phyloP scores from a whole-genome alignment of 2,113 vertebrate genomes.

The Deroptyus accipitrinus region DNA sequence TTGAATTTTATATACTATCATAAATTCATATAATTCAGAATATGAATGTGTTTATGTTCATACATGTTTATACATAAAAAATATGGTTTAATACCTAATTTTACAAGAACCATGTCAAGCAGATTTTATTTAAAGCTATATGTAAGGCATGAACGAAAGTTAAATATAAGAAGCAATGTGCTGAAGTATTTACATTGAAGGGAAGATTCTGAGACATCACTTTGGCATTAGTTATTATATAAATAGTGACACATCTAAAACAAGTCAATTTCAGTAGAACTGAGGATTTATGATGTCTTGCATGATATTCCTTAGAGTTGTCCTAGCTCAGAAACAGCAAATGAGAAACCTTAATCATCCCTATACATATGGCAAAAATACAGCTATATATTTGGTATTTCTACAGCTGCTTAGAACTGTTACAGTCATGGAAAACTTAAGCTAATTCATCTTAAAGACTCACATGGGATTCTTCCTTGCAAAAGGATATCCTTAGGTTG shows the following conservation, averaged over 20 bases:
- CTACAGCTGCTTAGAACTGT: background rate
- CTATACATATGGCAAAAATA: background rate
- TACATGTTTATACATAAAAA: background rate
- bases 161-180: background rate
- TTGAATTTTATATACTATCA: background rate
- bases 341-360: background rate
- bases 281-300: background rate
- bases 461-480: background rate
- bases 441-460: background rate
- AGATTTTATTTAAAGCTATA: background rate
- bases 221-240: background rate
- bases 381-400: background rate
- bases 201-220: background rate
- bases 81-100: background rate
- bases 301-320: background rate
- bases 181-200: background rate
- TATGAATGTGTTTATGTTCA: background rate
- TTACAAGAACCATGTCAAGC: background rate
- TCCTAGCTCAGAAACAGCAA: background rate
- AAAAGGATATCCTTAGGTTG: background rate
- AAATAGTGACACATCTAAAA: background rate
- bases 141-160: background rate
- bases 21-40: background rate
- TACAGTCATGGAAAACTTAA: background rate
- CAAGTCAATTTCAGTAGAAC: background rate